Conservation (phyloP, 1,140 invertebrate genomes). For the Pseudomyrmex sp. region DNA sequence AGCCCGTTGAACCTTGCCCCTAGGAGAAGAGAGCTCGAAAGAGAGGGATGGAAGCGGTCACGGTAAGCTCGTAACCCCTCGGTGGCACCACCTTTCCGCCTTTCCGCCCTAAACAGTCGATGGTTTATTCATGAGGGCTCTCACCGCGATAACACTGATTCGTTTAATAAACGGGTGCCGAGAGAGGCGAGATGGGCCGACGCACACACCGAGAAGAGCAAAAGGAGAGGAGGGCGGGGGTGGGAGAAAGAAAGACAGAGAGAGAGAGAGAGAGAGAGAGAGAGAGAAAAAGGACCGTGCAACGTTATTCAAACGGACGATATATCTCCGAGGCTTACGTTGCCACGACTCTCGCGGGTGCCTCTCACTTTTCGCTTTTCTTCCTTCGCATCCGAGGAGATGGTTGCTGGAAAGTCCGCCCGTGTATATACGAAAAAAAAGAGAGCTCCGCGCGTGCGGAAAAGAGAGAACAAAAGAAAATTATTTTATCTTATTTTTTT, state of each 20-base stretch:
- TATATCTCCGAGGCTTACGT: conserved; percentile 81
- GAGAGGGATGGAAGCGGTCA: conserved; percentile 67
- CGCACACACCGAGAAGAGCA: conserved; percentile 27
- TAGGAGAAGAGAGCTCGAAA: conserved; percentile 22
- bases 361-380: conserved; percentile 63
- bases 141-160: conserved; percentile 84
- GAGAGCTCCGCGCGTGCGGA: not conserved
- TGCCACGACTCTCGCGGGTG: conserved; percentile 74
- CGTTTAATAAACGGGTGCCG: conserved; percentile 83
- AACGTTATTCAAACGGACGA: conserved; percentile 82
- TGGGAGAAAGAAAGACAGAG: too few species aligned
- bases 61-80: conserved; percentile 72
- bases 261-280: not conserved
- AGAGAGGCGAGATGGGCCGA: conserved; percentile 63
- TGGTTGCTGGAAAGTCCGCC: conserved; percentile 22
- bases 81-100: conserved; percentile 70
- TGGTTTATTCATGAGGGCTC: conserved; percentile 84
- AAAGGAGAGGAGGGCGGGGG: not conserved
- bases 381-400: conserved; percentile 45
- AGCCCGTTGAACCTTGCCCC: conserved; percentile 68
- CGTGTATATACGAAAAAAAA: conserved; percentile 29
- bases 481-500: conserved; percentile 1
- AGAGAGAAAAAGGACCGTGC: conserved; percentile 64
- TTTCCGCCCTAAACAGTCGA: conserved; percentile 80
- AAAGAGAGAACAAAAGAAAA: conserved; percentile 8